phyloP scores from a whole-genome alignment of 2,113 vertebrate genomes.

The Micronycteris hirsuta region DNA sequence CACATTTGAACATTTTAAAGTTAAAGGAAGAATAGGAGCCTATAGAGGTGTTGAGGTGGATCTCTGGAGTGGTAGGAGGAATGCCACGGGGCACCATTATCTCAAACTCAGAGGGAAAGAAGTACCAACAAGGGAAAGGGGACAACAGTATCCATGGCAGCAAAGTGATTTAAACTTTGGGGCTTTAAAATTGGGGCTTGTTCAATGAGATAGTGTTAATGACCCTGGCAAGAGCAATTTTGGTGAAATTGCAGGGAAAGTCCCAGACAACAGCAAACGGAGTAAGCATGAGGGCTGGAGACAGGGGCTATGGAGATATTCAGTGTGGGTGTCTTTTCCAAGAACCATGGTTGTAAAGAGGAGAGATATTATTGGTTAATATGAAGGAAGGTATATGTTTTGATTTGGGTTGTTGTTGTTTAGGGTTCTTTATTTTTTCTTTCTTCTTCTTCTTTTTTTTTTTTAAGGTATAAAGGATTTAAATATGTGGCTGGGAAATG shows the following conservation, averaged over 20 bases:
- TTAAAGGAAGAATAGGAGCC: background rate
- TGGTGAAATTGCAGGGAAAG: background rate
- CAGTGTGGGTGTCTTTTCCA: background rate
- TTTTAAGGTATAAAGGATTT: background rate
- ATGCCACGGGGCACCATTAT: background rate
- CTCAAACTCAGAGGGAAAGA: background rate
- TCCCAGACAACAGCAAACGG: background rate
- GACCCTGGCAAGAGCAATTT: background rate
- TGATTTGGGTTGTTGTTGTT: background rate
- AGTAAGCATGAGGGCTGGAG: background rate
- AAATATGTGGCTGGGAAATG: background rate
- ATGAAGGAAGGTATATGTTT: background rate
- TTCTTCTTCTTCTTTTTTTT: background rate
- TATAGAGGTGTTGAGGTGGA: background rate
- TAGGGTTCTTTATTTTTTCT: background rate
- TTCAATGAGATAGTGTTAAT: background rate
- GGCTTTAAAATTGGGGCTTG: background rate
- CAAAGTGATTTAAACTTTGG: background rate
- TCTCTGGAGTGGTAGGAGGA: background rate
- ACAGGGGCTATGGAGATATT: background rate
- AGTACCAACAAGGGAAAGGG: background rate
- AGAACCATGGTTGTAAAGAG: background rate
- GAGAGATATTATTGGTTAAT: background rate
- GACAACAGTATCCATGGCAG: background rate
- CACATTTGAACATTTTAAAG: background rate